Evolutionary conservation across 2,113 vertebrate genomes (phyloP).

Genomic region (Athene noctua): DNA sequence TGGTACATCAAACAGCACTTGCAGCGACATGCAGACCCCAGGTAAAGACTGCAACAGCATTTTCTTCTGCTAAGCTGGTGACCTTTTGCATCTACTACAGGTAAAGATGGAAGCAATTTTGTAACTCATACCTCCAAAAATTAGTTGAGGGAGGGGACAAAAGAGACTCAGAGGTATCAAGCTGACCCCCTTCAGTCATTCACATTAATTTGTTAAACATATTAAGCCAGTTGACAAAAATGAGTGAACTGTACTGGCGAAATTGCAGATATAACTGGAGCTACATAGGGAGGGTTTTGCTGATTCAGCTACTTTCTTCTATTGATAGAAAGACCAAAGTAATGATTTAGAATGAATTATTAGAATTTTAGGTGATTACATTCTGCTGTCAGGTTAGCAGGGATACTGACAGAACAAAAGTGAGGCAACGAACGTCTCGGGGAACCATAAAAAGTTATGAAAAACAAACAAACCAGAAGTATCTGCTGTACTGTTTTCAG

Average conservation of each 20-base stretch:
- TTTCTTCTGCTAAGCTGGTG: not conserved
- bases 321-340: not conserved
- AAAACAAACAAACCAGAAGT: not conserved
- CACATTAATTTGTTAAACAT: not conserved
- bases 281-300: not conserved
- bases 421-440: not conserved
- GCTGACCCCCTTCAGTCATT: not conserved
- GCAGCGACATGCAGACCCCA: constrained; percentile 82
- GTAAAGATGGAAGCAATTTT: not conserved
- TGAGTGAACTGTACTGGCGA: not conserved
- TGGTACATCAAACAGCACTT: constrained; percentile 88
- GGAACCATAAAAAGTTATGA: not conserved
- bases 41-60: constrained; percentile 58
- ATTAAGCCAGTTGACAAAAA: not conserved
- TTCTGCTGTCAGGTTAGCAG: not conserved
- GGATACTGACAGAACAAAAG: not conserved
- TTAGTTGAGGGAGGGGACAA: not conserved
- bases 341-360: not conserved
- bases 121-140: not conserved
- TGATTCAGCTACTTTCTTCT: not conserved
- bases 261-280: not conserved
- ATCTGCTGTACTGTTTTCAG: not conserved
- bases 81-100: not conserved
- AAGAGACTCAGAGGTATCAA: not conserved
- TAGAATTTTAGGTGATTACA: not conserved